phyloP scores from a whole-genome alignment of 2,888 invertebrate species.

The Thyatira batis region DNA sequence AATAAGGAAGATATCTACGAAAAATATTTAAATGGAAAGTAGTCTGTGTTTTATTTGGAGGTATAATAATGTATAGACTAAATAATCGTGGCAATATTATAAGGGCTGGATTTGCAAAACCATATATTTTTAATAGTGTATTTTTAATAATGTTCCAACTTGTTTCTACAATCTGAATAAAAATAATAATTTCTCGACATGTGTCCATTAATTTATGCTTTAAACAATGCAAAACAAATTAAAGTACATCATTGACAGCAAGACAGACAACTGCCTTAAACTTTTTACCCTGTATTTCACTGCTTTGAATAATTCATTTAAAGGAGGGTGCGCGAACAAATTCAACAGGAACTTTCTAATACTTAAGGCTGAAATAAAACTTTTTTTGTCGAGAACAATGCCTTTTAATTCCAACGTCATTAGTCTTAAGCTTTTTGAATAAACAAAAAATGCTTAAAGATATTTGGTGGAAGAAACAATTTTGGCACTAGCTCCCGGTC shows the following conservation, averaged over 20 bases:
- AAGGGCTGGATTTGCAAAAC: background rate
- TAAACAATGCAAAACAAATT: conserved; percentile 53
- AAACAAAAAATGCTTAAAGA: background rate
- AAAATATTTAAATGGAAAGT: background rate
- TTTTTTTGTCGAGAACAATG: conserved; percentile 25
- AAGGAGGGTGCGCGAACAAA: conserved; percentile 60
- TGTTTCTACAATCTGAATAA: no score
- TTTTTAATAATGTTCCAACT: no score
- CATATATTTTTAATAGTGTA: conserved; percentile 14
- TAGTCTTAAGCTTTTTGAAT: conserved; percentile 13
- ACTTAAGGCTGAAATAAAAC: conserved; percentile 44
- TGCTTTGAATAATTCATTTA: conserved; percentile 63
- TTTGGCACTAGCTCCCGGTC: background rate
- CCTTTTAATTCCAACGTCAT: conserved; percentile 47
- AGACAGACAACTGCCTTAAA: conserved; percentile 57
- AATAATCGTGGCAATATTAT: background rate
- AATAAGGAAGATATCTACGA: conserved; percentile 8
- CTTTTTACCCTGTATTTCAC: conserved; percentile 54
- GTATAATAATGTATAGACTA: background rate
- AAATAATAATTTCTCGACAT: no score
- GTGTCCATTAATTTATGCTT: no score
- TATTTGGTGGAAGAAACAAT: background rate
- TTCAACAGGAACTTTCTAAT: conserved; percentile 47
- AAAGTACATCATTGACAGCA: conserved; percentile 63
- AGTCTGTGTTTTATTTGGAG: background rate